Evolutionary conservation across 2,113 vertebrate species (phyloP).

Genomic region (Chaetura pelagica): DNA sequence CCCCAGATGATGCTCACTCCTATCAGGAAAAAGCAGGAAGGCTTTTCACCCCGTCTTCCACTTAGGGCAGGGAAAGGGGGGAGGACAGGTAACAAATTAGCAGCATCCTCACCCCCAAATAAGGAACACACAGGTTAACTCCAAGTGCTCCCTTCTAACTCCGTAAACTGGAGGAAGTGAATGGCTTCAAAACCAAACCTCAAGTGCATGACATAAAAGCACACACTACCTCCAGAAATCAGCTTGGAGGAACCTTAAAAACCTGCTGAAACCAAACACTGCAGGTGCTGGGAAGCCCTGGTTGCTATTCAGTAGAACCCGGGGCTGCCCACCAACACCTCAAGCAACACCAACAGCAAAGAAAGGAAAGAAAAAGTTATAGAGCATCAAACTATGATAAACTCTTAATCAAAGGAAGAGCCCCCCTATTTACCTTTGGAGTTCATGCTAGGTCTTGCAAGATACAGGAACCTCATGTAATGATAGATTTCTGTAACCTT

Average conservation of each 20-base stretch:
- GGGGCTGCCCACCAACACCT: not conserved
- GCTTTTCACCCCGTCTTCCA: too few species aligned
- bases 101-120: not conserved
- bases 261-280: not conserved
- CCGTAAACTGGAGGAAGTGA: not conserved
- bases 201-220: not conserved
- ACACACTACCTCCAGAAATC: not conserved
- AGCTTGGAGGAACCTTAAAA: not conserved
- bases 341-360: not conserved
- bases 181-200: not conserved
- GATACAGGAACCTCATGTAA: not conserved
- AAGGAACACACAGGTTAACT: not conserved
- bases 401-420: not conserved
- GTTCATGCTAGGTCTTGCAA: not conserved
- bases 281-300: not conserved
- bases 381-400: not conserved
- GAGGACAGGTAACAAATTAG: not conserved
- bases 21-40: not conserved
- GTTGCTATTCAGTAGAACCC: not conserved
- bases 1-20: not conserved
- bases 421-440: not conserved
- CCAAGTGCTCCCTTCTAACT: not conserved
- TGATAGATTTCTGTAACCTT: not conserved
- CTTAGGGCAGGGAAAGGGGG: not conserved
- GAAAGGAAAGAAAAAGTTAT: not conserved